Conservation (phyloP, 2,113 vertebrate species). For the Zosterops borbonicus region DNA sequence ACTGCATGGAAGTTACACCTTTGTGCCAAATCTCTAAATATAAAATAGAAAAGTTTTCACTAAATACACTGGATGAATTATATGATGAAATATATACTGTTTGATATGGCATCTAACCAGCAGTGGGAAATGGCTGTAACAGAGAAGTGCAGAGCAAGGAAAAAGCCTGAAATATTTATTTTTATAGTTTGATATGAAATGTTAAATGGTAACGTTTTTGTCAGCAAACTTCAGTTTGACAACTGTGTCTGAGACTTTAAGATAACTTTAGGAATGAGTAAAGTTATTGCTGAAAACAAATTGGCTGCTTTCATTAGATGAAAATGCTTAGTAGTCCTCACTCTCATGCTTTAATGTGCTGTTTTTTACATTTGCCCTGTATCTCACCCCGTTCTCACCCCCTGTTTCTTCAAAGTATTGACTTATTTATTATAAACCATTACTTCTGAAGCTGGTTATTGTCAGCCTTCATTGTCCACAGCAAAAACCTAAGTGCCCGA, state of each 20-base stretch:
- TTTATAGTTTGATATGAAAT: not conserved
- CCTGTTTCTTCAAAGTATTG: not conserved
- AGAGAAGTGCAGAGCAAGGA: not conserved
- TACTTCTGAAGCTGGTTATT: not conserved
- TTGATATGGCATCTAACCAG: not conserved
- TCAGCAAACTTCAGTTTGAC: not conserved
- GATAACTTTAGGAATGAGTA: not conserved
- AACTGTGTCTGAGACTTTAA: not conserved
- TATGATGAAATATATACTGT: not conserved
- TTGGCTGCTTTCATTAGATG: not conserved
- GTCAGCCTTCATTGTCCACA: not conserved
- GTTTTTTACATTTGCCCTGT: fast-evolving
- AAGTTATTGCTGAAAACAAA: not conserved
- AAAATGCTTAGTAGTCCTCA: not conserved
- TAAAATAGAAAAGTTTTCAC: not conserved
- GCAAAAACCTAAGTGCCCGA: not conserved
- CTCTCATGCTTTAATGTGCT: not conserved
- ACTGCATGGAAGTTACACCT: not conserved
- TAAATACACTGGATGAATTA: not conserved
- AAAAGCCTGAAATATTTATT: not conserved
- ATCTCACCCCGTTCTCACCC: not conserved
- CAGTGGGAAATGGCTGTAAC: not conserved
- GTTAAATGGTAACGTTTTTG: not conserved
- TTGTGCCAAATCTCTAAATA: not conserved
- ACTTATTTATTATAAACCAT: not conserved